phyloP scores from a whole-genome alignment of 1,140 invertebrate genomes.

The Drosophila varians region DNA sequence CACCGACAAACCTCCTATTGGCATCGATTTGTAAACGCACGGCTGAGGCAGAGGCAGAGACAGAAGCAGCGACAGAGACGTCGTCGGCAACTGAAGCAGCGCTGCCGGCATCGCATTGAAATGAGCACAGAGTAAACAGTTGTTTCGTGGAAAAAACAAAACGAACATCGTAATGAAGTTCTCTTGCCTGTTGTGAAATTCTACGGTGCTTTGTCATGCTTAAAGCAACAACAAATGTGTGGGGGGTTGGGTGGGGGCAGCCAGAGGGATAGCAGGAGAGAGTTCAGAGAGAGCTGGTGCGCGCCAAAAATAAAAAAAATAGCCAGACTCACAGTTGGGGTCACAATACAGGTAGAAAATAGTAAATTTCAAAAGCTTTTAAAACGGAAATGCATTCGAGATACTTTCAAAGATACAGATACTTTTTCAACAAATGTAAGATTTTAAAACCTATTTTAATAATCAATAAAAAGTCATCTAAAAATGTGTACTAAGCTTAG shows the following conservation, averaged over 20 bases:
- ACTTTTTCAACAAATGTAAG: too few relatives aligned
- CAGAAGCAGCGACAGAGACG: conserved; percentile 24
- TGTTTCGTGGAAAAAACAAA: conserved; percentile 81
- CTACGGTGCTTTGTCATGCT: conserved; percentile 81
- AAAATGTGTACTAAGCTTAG: too few relatives aligned
- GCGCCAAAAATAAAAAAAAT: conserved; percentile 63
- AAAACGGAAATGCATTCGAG: not conserved
- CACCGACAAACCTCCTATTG: conserved; percentile 79
- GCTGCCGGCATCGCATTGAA: conserved; percentile 62
- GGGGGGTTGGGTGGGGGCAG: not conserved
- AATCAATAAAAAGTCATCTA: too few relatives aligned
- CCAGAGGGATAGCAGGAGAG: conserved; percentile 28
- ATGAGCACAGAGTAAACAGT: conserved; percentile 79
- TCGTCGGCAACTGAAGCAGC: conserved; percentile 27
- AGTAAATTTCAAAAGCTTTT: not conserved
- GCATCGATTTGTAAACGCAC: conserved; percentile 77
- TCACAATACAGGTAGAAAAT: not conserved
- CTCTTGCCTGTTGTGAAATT: conserved; percentile 77
- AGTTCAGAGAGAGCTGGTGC: conserved; percentile 57
- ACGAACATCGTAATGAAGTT: conserved; percentile 80
- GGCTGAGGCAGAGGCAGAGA: conserved; percentile 30
- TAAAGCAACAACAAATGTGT: conserved; percentile 59
- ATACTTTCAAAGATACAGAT: not conserved
- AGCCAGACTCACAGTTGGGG: conserved; percentile 27
- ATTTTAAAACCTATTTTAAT: too few relatives aligned